A percentile compares a stretch with the other conserved stretches of the same genome.
Evolutionary conservation across 37 sponge, comb jelly and placozoan genomes (phyloP).

Genomic region (Petrosia ficiformis): DNA sequence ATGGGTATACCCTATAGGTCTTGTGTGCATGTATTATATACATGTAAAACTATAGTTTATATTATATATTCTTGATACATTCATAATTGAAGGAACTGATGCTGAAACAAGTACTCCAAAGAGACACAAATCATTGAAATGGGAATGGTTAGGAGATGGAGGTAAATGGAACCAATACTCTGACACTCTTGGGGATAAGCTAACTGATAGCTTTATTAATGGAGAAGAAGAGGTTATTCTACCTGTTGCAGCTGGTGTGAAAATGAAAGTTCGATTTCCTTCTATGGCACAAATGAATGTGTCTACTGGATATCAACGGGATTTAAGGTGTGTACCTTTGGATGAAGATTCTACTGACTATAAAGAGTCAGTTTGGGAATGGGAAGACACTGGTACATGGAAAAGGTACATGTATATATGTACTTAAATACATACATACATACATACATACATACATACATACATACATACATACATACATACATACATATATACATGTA

Average conservation of each 20-base stretch:
- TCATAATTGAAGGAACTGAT: too few relatives aligned
- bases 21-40: too few relatives aligned
- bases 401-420: constrained; percentile 13
- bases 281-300: constrained; percentile 65
- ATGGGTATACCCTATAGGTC: too few relatives aligned
- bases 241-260: background rate
- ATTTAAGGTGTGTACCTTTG: constrained; percentile 35
- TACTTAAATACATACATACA: background rate
- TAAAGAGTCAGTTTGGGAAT: constrained; percentile 59
- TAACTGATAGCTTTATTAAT: background rate
- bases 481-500: background rate
- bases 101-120: too few relatives aligned
- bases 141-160: constrained; percentile 73
- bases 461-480: background rate
- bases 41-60: too few relatives aligned
- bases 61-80: too few relatives aligned
- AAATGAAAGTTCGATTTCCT: constrained; percentile 39
- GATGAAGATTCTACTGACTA: background rate
- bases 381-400: constrained; percentile 58
- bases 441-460: background rate
- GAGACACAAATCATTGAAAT: constrained; percentile 10
- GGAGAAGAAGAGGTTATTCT: background rate
- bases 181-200: background rate
- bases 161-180: constrained; percentile 46
- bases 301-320: constrained; percentile 57